A percentile compares a stretch with the other conserved stretches of the same genome.
Evolutionary conservation across 2,113 vertebrate genomes (phyloP).

Genomic region (Corydoras maculifer): DNA sequence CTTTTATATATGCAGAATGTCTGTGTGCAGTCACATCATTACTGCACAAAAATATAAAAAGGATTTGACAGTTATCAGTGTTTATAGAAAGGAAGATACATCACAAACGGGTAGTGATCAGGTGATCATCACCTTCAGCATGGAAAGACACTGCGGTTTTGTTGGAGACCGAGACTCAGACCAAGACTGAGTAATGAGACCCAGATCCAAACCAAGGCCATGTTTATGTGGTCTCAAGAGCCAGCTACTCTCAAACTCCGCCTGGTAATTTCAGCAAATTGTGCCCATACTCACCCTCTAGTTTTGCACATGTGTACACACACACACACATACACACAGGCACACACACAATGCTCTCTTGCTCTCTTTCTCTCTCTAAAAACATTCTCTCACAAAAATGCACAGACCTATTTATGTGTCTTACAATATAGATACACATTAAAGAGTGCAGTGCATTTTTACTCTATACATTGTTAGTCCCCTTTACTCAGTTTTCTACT

Average conservation of each 20-base stretch:
- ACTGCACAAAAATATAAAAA: no score
- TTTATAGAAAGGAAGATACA: neutral
- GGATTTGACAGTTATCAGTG: neutral
- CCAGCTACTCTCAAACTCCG: slow-evolving; percentile 15
- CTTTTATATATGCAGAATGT: neutral
- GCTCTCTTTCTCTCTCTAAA: no score
- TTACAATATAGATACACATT: no score
- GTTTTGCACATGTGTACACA: slow-evolving; percentile 1
- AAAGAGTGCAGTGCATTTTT: no score
- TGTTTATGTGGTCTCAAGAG: slow-evolving; percentile 25
- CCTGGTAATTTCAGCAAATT: slow-evolving; percentile 31
- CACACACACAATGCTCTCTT: slow-evolving; percentile 5
- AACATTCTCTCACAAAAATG: no score
- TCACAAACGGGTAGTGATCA: slow-evolving; percentile 1
- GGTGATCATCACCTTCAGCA: slow-evolving; percentile 25
- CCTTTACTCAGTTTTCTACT: no score
- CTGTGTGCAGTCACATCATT: neutral
- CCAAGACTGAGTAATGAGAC: slow-evolving; percentile 23
- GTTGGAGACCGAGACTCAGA: slow-evolving; percentile 19
- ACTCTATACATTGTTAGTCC: no score
- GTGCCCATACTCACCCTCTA: slow-evolving; percentile 17
- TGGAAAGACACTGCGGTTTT: slow-evolving; percentile 23
- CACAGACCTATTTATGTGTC: no score
- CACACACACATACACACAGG: slow-evolving; percentile 15
- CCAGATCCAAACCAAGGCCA: slow-evolving; percentile 24